A percentile compares a stretch with the other conserved stretches of the same genome.
Evolutionary conservation across 2,797 vertebrate genomes (phyloP).

Genomic region (Acanthiza pusilla): DNA sequence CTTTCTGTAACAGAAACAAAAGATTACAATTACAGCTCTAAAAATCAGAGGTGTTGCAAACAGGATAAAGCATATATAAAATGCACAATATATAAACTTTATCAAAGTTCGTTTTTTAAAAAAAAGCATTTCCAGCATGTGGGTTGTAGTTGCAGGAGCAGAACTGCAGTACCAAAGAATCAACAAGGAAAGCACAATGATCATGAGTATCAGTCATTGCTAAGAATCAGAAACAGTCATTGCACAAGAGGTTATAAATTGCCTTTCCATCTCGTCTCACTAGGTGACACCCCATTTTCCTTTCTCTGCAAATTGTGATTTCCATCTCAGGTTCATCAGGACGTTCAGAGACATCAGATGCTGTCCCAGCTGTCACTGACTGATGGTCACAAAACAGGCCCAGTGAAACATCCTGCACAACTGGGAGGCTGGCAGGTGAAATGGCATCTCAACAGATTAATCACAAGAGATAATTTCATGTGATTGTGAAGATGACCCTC

Average conservation of each 20-base stretch:
- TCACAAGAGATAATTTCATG: neutral
- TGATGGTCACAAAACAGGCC: neutral
- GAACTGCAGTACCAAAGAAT: neutral
- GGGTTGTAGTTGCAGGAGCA: neutral
- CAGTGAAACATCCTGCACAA: neutral
- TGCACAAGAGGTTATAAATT: neutral
- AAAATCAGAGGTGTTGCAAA: neutral
- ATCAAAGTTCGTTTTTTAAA: neutral
- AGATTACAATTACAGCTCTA: neutral
- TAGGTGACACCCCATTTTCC: neutral
- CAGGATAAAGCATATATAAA: neutral
- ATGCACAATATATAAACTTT: neutral
- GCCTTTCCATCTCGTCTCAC: neutral
- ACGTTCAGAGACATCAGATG: neutral
- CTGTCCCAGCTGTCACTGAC: neutral
- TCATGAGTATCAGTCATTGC: neutral
- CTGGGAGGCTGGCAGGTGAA: neutral
- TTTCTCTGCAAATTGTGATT: neutral
- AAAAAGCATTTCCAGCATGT: fast-evolving
- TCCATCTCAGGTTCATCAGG: neutral
- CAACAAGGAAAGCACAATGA: neutral
- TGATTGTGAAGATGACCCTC: neutral
- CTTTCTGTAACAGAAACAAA: neutral
- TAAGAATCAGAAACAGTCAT: neutral
- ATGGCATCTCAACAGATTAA: neutral